These are phyloP conservation scores for Neogobius melanostomus DNA, from an alignment of 2,113 vertebrate species.

Conservation along the genomic window DNA sequence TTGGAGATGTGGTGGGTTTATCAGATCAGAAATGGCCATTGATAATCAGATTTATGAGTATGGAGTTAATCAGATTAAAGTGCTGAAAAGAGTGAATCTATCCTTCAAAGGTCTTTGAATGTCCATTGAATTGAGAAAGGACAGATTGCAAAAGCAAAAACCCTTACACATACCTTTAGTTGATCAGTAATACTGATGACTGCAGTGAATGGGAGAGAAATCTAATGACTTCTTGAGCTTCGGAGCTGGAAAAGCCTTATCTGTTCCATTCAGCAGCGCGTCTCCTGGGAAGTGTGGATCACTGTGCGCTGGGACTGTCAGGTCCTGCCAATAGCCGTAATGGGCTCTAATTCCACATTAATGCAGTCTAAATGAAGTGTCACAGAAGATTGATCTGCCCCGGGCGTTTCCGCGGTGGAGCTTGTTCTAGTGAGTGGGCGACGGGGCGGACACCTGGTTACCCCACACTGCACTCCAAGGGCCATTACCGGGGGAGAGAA, in stretches of 20 bases:
- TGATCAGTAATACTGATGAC: slow-evolving; percentile 78
- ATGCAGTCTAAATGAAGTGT: slow-evolving; percentile 96
- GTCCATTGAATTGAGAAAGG: slow-evolving; percentile 35
- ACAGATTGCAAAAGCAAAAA: slow-evolving; percentile 33
- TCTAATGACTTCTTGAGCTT: slow-evolving; percentile 74
- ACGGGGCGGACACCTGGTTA: slow-evolving; percentile 78
- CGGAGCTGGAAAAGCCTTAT: slow-evolving; percentile 77
- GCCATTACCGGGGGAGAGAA: slow-evolving; percentile 55
- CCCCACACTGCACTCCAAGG: slow-evolving; percentile 66
- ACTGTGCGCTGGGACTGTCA: slow-evolving; percentile 78
- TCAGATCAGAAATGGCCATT: slow-evolving; percentile 36
- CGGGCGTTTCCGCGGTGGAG: slow-evolving; percentile 81
- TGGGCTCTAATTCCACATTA: slow-evolving; percentile 91
- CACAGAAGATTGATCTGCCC: slow-evolving; percentile 91
- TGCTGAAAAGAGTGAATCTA: slow-evolving; percentile 54
- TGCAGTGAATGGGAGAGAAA: slow-evolving; percentile 66
- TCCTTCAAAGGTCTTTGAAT: slow-evolving; percentile 50
- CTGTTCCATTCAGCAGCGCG: slow-evolving; percentile 80
- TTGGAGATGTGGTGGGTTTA: not conserved
- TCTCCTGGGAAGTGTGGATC: slow-evolving; percentile 74
- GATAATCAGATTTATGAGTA: slow-evolving; percentile 19
- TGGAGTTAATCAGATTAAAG: slow-evolving; percentile 18
- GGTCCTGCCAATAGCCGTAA: slow-evolving; percentile 86
- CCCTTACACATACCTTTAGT: slow-evolving; percentile 74
- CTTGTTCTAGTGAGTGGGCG: slow-evolving; percentile 71